These are phyloP conservation scores for Eucera pruinosa DNA, from an alignment of 2,888 invertebrate genomes.

Conservation along the genomic window DNA sequence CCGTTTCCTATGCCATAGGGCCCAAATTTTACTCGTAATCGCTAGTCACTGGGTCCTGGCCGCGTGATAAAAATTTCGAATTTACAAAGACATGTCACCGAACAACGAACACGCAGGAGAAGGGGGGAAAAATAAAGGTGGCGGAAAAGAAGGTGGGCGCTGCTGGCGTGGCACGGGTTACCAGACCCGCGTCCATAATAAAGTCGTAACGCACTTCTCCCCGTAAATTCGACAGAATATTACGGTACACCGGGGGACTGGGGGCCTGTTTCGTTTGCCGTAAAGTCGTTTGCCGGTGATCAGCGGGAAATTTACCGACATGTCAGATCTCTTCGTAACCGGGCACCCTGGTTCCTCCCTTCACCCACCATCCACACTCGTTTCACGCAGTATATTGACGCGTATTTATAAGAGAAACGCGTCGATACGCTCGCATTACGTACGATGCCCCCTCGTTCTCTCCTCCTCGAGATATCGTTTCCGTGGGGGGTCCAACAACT, in stretches of 20 bases:
- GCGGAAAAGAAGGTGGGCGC: slow-evolving; percentile 29
- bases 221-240: slow-evolving; percentile 81
- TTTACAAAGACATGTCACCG: slow-evolving; percentile 42
- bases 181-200: slow-evolving; percentile 74
- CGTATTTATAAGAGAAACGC: slow-evolving; percentile 64
- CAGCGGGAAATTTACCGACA: slow-evolving; percentile 77
- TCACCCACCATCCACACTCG: slow-evolving; percentile 15
- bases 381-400: slow-evolving; percentile 55
- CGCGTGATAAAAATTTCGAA: slow-evolving; percentile 47
- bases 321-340: slow-evolving; percentile 69
- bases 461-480: slow-evolving; percentile 13
- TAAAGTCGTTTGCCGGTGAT: slow-evolving; percentile 73
- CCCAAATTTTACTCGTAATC: slow-evolving; percentile 7
- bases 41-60: not conserved
- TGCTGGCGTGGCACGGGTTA: slow-evolving; percentile 48
- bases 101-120: not conserved
- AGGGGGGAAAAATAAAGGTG: not conserved
- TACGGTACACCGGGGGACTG: slow-evolving; percentile 63
- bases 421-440: slow-evolving; percentile 62
- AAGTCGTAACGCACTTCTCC: slow-evolving; percentile 77
- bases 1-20: too few relatives aligned
- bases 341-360: slow-evolving; percentile 36
- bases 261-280: slow-evolving; percentile 68
- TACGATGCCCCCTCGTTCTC: slow-evolving; percentile 10
- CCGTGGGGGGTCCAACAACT: slow-evolving; percentile 36